A percentile compares a stretch with the other conserved stretches of the same genome.
Conservation (phyloP, 2,888 invertebrate species). For the Euphydryas editha region DNA sequence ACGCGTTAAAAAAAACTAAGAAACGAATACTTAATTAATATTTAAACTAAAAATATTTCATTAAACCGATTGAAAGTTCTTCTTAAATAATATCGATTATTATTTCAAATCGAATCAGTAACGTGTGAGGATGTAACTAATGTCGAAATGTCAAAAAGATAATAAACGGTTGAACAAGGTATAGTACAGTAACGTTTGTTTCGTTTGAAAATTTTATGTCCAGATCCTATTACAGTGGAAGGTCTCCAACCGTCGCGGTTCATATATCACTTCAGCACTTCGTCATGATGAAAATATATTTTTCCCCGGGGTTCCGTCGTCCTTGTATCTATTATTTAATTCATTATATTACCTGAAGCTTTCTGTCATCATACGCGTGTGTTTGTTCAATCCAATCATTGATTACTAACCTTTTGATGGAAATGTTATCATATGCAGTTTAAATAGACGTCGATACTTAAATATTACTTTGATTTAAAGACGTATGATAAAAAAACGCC, state of each 20-base stretch:
- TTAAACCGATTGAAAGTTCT: too few relatives aligned
- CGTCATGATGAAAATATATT: conserved; percentile 25
- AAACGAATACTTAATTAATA: too few relatives aligned
- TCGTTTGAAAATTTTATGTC: conserved; percentile 9
- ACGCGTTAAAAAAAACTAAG: too few relatives aligned
- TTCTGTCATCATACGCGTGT: conserved; percentile 21
- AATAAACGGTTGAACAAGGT: too few relatives aligned
- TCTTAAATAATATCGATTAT: too few relatives aligned
- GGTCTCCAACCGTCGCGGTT: conserved; percentile 11
- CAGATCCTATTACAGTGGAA: neutral
- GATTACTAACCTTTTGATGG: conserved; percentile 23
- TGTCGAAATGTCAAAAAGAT: too few relatives aligned
- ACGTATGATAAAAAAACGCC: too few relatives aligned
- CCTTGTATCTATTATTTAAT: conserved; percentile 39
- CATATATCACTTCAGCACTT: conserved; percentile 26
- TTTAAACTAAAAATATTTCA: too few relatives aligned
- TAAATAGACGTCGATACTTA: neutral
- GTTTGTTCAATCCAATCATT: conserved; percentile 21
- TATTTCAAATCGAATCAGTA: too few relatives aligned
- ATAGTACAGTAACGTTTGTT: neutral
- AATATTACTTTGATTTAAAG: too few relatives aligned
- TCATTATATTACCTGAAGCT: conserved; percentile 26
- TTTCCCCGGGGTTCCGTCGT: conserved; percentile 29
- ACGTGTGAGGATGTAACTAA: too few relatives aligned
- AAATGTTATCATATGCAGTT: neutral